phyloP scores from a whole-genome alignment of 2,797 vertebrate species.

The Liasis olivaceus region DNA sequence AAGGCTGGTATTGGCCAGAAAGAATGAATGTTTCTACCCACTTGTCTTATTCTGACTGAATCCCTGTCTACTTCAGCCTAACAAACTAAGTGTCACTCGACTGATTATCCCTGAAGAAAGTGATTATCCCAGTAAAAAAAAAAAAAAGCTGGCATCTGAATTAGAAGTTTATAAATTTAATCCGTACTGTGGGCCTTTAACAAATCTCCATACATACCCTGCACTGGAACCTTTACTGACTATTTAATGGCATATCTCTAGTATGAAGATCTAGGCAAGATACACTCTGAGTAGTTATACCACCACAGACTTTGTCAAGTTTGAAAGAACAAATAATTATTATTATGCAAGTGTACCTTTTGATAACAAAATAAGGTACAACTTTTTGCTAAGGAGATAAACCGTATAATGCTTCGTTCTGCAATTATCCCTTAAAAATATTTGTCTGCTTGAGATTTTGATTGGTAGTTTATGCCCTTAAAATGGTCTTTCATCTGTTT shows the following conservation, averaged over 20 bases:
- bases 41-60: too few relatives aligned
- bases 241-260: background rate
- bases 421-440: slow-evolving; percentile 30
- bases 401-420: slow-evolving; percentile 3
- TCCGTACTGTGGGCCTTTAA: background rate
- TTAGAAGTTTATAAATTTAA: background rate
- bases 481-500: slow-evolving; percentile 41
- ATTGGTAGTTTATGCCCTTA: slow-evolving; percentile 47
- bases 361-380: slow-evolving; percentile 23
- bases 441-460: background rate
- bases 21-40: too few relatives aligned
- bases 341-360: slow-evolving; percentile 7
- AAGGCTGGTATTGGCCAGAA: too few relatives aligned
- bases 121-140: background rate
- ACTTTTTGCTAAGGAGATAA: slow-evolving; percentile 3
- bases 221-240: background rate
- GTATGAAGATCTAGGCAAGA: background rate
- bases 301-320: background rate
- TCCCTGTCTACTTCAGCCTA: too few relatives aligned
- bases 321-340: background rate
- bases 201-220: background rate
- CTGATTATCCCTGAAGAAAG: too few relatives aligned
- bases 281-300: background rate
- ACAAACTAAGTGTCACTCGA: too few relatives aligned
- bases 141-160: background rate